Evolutionary conservation across 2,113 vertebrate species (phyloP), one percentile per base, ranked within the genome.

Genomic region (Rhinolophus sinicus): DNA sequence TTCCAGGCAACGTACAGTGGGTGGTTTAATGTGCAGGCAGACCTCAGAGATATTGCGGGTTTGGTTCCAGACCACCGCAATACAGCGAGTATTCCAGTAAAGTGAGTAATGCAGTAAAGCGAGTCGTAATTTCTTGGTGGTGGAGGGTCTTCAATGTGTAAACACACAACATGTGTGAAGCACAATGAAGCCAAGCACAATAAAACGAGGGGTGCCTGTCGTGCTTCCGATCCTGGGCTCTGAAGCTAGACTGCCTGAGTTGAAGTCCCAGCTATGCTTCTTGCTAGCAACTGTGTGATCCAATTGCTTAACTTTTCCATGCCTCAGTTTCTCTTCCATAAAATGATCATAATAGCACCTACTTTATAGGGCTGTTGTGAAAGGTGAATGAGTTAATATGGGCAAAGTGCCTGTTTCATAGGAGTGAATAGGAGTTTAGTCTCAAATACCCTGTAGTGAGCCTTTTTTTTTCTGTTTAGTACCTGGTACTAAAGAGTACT

Each of bases 1-100:
- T 28, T 70, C 11, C 5, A 33, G 64, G 35, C 14, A 8, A 8
- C 0, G 0, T 3, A 3, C 6, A 1, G 56, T 3, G 8, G 35
- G 13, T 0, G 24, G 14, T 52, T 38, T 52, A 12, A 44, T 7
- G 11, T 11, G 4, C 4, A 11, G 28, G 28, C 35, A 30, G 4
- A 30, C 58, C 38, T 12, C 16, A 18, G 16, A 58, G 58, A 18
- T 6, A 10, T 19, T 12, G 38, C 9, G 3, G 26, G 38, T 38
- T 44, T 15, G 5, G 0, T 16, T 19, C 38, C 35, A 10, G 56
- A 40, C 73, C 26, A 82, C 16, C 5, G 2, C 38, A 30, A 44
- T 11, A 21, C 21, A 44, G 38, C 2, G 28, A 33, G 38, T 28
- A 14, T 64, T 13, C 1, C 60, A 30, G 16, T 11, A 13, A 30